Evolutionary conservation across 1,140 invertebrate genomes (phyloP).

Genomic region (Sinonovacula constricta): DNA sequence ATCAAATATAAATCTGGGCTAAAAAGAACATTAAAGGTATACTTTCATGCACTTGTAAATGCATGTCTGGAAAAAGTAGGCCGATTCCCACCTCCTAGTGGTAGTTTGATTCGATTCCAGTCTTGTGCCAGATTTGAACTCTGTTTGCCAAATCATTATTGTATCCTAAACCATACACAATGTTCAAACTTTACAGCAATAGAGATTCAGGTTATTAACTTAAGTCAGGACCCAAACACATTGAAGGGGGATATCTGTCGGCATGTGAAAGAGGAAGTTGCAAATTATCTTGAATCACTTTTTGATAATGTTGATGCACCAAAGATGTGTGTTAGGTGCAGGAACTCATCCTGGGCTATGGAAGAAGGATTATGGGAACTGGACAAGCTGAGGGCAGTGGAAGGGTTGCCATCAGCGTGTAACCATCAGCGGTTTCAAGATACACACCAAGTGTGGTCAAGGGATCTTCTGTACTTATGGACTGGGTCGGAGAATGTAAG

Average conservation of each 20-base stretch:
- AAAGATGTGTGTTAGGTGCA: slow-evolving; percentile 7
- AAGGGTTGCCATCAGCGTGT: too few relatives aligned
- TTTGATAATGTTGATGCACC: slow-evolving; percentile 12
- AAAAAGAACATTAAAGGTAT: not conserved
- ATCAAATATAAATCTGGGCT: slow-evolving; percentile 3
- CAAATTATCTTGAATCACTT: slow-evolving; percentile 2
- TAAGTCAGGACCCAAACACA: not conserved
- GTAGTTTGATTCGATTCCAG: not conserved
- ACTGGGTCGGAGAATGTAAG: too few relatives aligned
- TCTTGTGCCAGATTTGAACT: not conserved
- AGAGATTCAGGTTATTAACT: slow-evolving; percentile 26
- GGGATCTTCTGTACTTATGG: too few relatives aligned
- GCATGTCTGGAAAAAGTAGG: not conserved
- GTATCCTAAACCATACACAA: not conserved
- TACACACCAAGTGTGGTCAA: too few relatives aligned
- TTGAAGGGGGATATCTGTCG: not conserved
- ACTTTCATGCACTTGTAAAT: slow-evolving; percentile 28
- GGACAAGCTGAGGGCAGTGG: not conserved
- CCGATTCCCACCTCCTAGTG: not conserved
- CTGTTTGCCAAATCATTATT: not conserved
- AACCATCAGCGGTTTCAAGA: too few relatives aligned
- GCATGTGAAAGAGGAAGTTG: not conserved
- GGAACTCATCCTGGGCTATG: not conserved
- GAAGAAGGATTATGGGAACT: not conserved
- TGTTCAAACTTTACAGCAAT: not conserved